A percentile compares a stretch with the other conserved stretches of the same genome.
Conservation (phyloP, 1,140 invertebrate species). For the Oryzaephilus surinamensis region DNA sequence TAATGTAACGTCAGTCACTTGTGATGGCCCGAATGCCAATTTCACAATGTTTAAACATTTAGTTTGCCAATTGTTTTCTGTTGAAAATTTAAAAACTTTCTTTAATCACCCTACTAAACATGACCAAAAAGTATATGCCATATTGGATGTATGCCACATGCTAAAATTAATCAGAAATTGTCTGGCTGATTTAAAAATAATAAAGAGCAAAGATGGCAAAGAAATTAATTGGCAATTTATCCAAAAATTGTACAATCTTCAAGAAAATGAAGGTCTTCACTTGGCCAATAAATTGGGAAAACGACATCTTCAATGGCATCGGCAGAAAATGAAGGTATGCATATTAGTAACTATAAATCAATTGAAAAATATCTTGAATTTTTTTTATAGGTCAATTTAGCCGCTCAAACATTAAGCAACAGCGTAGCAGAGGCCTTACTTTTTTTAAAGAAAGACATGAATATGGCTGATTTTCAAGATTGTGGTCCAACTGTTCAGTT, state of each 20-base stretch:
- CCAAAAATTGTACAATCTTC: constrained; percentile 21
- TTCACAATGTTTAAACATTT: background rate
- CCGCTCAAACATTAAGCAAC: constrained; percentile 26
- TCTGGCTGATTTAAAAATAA: constrained; percentile 18
- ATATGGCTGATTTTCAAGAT: constrained; percentile 17
- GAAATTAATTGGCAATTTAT: constrained; percentile 23
- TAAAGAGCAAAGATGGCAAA: constrained; percentile 18
- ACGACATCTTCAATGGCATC: constrained; percentile 26
- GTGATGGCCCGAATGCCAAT: constrained; percentile 8
- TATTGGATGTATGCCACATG: constrained; percentile 22
- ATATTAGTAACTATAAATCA: no score
- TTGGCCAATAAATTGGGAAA: constrained; percentile 25
- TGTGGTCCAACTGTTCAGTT: constrained; percentile 20
- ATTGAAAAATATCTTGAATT: no score
- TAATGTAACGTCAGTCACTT: constrained; percentile 7
- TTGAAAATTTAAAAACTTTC: background rate
- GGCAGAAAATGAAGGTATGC: constrained; percentile 34
- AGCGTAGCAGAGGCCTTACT: constrained; percentile 21
- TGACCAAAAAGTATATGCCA: constrained; percentile 12
- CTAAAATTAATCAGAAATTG: constrained; percentile 27
- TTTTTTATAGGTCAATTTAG: no score
- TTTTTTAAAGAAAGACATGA: constrained; percentile 17
- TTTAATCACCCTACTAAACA: no score
- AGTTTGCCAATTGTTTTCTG: background rate
- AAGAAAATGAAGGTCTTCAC: constrained; percentile 28